Evolutionary conservation across 2,888 invertebrate species (phyloP).

Genomic region (Hydroisotoma schaefferi): DNA sequence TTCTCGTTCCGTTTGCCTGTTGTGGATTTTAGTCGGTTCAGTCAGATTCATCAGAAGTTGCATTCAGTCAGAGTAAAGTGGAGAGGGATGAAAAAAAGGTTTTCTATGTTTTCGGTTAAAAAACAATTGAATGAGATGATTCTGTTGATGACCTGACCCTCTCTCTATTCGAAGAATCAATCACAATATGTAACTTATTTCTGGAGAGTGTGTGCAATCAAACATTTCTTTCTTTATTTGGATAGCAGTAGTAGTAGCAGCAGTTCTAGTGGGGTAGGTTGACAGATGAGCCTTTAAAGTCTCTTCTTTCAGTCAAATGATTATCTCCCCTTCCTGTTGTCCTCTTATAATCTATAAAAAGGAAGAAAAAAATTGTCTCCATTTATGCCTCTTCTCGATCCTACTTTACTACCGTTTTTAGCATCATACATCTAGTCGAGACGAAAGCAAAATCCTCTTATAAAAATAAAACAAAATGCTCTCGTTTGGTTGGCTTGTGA

Average conservation of each 20-base stretch:
- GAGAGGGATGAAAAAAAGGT: slow-evolving; percentile 14
- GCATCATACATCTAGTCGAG: no score
- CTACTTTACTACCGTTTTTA: no score
- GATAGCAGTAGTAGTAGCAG: no score
- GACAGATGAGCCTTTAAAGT: slow-evolving; percentile 5
- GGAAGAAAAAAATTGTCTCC: not conserved
- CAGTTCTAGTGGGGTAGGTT: slow-evolving; percentile 7
- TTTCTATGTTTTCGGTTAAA: slow-evolving; percentile 15
- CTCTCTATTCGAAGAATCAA: slow-evolving; percentile 15
- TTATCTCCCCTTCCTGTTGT: slow-evolving; percentile 1
- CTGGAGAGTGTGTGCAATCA: slow-evolving; percentile 3
- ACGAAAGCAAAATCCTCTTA: no score
- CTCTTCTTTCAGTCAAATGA: slow-evolving; percentile 7
- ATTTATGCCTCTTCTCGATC: no score
- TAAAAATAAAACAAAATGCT: no score
- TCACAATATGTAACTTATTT: slow-evolving; percentile 8
- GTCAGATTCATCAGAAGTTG: no score
- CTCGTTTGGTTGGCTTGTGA: not conserved
- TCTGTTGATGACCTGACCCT: slow-evolving; percentile 13
- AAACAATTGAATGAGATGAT: slow-evolving; percentile 12
- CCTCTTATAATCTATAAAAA: not conserved
- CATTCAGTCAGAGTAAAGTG: no score
- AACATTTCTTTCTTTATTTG: not conserved
- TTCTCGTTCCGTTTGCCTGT: no score
- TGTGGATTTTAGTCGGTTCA: no score